Evolutionary conservation across 1,140 invertebrate species (phyloP).

Genomic region (Drosophila pachea): DNA sequence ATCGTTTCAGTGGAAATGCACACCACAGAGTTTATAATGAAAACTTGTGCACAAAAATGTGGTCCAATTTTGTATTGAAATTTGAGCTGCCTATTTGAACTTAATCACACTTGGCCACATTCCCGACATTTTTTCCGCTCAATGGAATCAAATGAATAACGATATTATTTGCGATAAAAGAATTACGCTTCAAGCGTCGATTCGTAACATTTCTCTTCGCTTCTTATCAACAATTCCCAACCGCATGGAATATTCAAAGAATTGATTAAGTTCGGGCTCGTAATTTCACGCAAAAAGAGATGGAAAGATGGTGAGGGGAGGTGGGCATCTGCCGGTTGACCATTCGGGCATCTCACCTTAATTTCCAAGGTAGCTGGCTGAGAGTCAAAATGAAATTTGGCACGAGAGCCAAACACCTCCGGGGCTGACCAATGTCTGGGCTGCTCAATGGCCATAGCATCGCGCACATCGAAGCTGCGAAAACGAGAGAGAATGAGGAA

Average conservation of each 20-base stretch:
- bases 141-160: too few species aligned
- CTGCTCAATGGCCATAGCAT: constrained; percentile 84
- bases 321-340: neutral
- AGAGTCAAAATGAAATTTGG: constrained; percentile 86
- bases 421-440: constrained; percentile 87
- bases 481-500: constrained; percentile 30
- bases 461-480: constrained; percentile 89
- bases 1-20: constrained; percentile 10
- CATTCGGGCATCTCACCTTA: constrained; percentile 63
- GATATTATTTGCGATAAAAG: too few species aligned
- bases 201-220: too few species aligned
- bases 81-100: too few species aligned
- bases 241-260: constrained; percentile 36
- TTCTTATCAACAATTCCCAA: neutral
- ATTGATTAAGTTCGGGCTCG: constrained; percentile 10
- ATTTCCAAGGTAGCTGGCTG: constrained; percentile 86
- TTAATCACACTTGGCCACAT: too few species aligned
- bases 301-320: constrained; percentile 16
- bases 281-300: constrained; percentile 11
- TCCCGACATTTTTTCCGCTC: too few species aligned
- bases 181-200: too few species aligned
- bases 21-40: neutral
- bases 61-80: neutral
- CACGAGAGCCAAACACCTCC: constrained; percentile 88
- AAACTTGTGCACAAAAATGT: neutral